Conservation (phyloP, 2,797 vertebrate species). For the Pseudochirops cupreus region DNA sequence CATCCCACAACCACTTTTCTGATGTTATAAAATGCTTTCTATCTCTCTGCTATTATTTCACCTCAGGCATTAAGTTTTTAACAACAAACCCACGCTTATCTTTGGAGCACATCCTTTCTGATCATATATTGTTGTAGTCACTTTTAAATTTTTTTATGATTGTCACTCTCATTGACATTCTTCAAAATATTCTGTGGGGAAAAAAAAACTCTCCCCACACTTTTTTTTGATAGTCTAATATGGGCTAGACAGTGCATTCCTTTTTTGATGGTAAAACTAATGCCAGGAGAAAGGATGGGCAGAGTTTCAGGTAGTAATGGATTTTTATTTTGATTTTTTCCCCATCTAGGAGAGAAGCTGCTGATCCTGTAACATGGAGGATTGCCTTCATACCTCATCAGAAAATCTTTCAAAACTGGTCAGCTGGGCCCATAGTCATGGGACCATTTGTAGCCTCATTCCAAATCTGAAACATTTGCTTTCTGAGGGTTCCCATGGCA, state of each 20-base stretch:
- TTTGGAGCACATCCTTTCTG: constrained; percentile 21
- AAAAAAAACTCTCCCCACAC: neutral
- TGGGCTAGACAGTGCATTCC: constrained; percentile 11
- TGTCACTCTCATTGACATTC: constrained; percentile 41
- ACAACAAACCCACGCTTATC: neutral
- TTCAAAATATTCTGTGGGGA: constrained; percentile 6
- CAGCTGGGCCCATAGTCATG: constrained; percentile 96
- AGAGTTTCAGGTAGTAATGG: constrained; percentile 60
- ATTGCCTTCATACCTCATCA: constrained; percentile 93
- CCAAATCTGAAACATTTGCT: constrained; percentile 93
- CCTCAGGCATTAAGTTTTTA: constrained; percentile 15
- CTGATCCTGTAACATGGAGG: constrained; percentile 89
- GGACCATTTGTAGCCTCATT: constrained; percentile 95
- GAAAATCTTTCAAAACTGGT: constrained; percentile 94
- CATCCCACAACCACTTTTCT: neutral
- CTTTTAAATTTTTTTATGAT: neutral
- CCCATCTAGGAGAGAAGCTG: constrained; percentile 74
- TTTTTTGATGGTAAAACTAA: constrained; percentile 32
- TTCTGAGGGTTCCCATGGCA: constrained; percentile 90
- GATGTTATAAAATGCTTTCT: neutral
- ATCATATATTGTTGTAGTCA: neutral
- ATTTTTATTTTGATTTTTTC: constrained; percentile 71
- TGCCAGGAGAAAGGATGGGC: constrained; percentile 43
- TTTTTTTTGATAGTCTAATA: neutral
- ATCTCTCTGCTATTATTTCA: constrained; percentile 10